Evolutionary conservation across 2,888 invertebrate species (phyloP).

Genomic region (Chymomyza amoena): DNA sequence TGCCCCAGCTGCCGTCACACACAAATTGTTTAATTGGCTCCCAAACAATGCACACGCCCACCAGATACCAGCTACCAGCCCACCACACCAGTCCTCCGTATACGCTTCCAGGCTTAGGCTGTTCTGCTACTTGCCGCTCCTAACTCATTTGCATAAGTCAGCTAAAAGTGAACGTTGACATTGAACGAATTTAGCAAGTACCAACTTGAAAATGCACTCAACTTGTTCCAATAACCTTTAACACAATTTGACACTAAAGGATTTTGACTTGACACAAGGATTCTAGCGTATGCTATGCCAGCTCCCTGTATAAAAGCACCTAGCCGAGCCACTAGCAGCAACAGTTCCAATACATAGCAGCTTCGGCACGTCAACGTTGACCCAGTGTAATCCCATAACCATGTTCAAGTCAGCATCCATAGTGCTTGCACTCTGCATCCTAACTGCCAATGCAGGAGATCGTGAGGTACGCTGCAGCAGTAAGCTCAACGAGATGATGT

Average conservation of each 20-base stretch:
- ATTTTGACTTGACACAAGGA: conserved; percentile 20
- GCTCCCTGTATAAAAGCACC: conserved; percentile 40
- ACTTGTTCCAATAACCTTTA: conserved; percentile 54
- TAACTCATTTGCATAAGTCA: conserved; percentile 66
- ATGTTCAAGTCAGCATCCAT: background rate
- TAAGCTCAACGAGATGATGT: conserved; percentile 36
- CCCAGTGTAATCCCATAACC: background rate
- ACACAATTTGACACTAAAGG: conserved; percentile 55
- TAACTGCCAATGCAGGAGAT: conserved; percentile 4
- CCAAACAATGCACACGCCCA: conserved; percentile 28
- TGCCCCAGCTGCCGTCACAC: conserved; percentile 29
- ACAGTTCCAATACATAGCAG: conserved; percentile 36
- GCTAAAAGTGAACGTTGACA: conserved; percentile 57
- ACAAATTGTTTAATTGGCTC: conserved; percentile 70
- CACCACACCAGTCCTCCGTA: too few species aligned
- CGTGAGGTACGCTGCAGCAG: conserved; percentile 41
- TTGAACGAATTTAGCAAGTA: conserved; percentile 64
- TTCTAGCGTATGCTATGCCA: background rate
- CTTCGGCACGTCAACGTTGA: background rate
- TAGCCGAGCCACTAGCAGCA: conserved; percentile 19
- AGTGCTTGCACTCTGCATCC: background rate
- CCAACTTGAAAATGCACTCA: conserved; percentile 62
- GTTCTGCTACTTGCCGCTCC: conserved; percentile 2
- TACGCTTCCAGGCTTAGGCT: too few species aligned
- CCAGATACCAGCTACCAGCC: background rate